These are phyloP conservation scores for Piaya cayana DNA, from an alignment of 2,113 vertebrate genomes.

Conservation along the genomic window DNA sequence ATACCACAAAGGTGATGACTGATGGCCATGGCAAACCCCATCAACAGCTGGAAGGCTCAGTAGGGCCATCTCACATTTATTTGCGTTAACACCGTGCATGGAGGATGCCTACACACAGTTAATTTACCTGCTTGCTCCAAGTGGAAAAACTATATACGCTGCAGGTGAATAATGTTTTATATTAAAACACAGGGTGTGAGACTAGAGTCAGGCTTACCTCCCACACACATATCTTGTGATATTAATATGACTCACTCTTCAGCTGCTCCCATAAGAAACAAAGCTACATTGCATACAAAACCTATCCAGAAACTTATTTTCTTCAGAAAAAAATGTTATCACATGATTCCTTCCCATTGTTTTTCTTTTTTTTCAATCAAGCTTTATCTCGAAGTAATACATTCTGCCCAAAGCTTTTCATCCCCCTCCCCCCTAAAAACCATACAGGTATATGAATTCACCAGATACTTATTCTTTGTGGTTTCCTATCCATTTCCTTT, in stretches of 20 bases:
- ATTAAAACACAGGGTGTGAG: conserved; percentile 11
- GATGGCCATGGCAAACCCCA: background rate
- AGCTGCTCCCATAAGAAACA: background rate
- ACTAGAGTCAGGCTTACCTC: background rate
- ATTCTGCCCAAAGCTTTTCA: background rate
- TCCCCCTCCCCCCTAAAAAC: background rate
- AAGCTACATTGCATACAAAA: background rate
- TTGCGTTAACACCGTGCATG: background rate
- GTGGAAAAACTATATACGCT: background rate
- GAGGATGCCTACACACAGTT: background rate
- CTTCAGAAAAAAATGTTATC: background rate
- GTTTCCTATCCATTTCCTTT: background rate
- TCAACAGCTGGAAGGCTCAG: background rate
- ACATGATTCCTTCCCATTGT: background rate
- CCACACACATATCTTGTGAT: background rate
- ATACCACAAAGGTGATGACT: background rate
- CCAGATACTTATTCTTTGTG: background rate
- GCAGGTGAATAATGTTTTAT: conserved; percentile 33
- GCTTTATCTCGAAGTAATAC: background rate
- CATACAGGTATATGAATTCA: background rate
- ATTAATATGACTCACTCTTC: conserved; percentile 45
- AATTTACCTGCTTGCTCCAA: background rate
- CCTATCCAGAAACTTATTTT: background rate
- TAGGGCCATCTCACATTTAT: background rate
- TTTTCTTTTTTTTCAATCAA: background rate